Evolutionary conservation across 2,113 vertebrate genomes (phyloP), one percentile per base, ranked within the genome.

Genomic region (Mesitornis unicolor): DNA sequence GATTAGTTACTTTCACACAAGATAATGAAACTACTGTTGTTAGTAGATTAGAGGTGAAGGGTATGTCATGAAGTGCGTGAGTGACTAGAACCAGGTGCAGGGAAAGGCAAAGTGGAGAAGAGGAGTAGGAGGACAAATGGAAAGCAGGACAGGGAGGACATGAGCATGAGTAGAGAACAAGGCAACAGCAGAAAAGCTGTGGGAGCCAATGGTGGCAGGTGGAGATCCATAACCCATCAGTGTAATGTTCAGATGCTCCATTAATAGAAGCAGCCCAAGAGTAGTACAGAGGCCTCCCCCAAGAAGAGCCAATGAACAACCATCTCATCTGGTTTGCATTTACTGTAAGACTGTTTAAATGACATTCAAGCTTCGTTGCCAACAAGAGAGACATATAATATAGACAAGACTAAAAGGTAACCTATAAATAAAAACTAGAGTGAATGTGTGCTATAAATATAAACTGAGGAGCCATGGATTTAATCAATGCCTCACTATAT

Each of bases 371-470:
- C 31, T 67, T 89, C 0, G 1, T 80, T 88, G 83, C 80, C 91
- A 93, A 50, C 48, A 60, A 79, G 81, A 87, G 79, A 94, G 93
- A 93, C 47, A 92, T 60, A 56, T 87, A 96, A 94, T 93, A 95
- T 68, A 92, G 84, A 88, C 81, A 77, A 77, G 71, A 87, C 75
- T 86, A 65, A 95, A 96, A 86, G 70, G 60, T 93, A 94, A 65
- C 54, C 91, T 94, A 92, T 93, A 96, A 97, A 97, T 95, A 95
- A 93, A 94, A 93, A 45, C 51, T 51, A 54, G 51, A 57, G 28
- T 56, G 69, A 84, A 50, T 20, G 11, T 38, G 33, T 85, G 50
- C 77, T 94, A 85, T 90, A 97, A 96, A 96, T 93, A 97, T 31
- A 68, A 88, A 80, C 68, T 75, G 87, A 93, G 78, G 68, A 92